Evolutionary conservation across 2,888 invertebrate species (phyloP), one percentile per base, ranked within the genome.

Genomic region (Conistra vaccinii): DNA sequence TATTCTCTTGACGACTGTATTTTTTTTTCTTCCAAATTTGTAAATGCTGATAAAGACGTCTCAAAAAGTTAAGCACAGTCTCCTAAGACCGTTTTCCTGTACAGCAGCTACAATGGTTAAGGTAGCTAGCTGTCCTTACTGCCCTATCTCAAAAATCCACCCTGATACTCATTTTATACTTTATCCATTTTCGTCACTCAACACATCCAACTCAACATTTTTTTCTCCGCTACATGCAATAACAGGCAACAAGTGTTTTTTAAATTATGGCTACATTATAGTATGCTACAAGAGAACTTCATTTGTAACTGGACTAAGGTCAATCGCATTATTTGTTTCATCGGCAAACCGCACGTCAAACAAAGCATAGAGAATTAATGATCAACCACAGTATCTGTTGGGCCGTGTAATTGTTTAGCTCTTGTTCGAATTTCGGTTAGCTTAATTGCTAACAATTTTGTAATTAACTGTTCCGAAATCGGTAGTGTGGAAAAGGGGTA

Each of bases 361-460:
- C 17, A 48, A 57, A 42, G 26, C 32, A 14, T n/a, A 35, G 35
- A 45, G 14, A 26, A 26, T 6, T 20, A 51, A 42, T 45, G 48
- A 76, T 75, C 17, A 32, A 5, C 32, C 20, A 17, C 35, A 20
- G 57, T 58, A 10, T 60, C 9, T 4, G 29, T 12, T 12, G 51
- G 32, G 10, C 51, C 60, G 42, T 26, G 1, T 66, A 39, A 72
- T 72, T 80, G 55, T 32, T 26, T 42, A 26, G 26, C 32, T 12
- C 51, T 73, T 26, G 42, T 55, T 73, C 10, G 7, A 1, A 32
- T 80, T 62, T 73, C 6, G 39, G 80, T 55, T 55, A 20, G 12
- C 20, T 26, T 10, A 55, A 70, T 78, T 51, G 29, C 23, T 39
- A 32, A 73, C 39, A 51, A 73, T 63, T 80, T 72, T 29, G 71